These are phyloP conservation scores for Babylonia areolata DNA, from an alignment of 1,140 invertebrate genomes.

Conservation along the genomic window DNA sequence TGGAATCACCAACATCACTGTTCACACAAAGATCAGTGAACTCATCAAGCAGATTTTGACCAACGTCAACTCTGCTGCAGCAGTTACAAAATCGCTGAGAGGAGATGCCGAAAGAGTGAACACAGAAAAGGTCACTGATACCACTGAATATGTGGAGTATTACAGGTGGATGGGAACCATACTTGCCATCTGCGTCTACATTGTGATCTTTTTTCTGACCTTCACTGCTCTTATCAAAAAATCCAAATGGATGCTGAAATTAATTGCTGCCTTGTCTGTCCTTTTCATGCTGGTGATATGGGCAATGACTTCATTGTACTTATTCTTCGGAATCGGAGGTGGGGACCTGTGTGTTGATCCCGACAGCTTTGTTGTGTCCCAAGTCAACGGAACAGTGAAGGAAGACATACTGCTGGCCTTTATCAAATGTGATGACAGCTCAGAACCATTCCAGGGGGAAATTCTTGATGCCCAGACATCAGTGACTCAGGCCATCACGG, in stretches of 20 bases:
- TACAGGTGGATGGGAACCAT: conserved; percentile 52
- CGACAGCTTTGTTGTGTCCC: conserved; percentile 51
- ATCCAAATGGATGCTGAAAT: conserved; percentile 59
- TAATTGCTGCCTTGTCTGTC: conserved; percentile 6
- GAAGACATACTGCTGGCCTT: conserved; percentile 54
- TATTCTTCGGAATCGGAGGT: conserved; percentile 26
- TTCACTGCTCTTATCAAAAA: conserved; percentile 57
- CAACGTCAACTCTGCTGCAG: conserved; percentile 41
- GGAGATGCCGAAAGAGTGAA: conserved; percentile 37
- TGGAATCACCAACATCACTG: conserved; percentile 46
- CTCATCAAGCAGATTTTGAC: conserved; percentile 49
- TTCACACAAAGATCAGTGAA: conserved; percentile 34
- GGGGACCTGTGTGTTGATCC: conserved; percentile 63
- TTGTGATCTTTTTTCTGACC: conserved; percentile 49
- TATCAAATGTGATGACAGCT: conserved; percentile 52
- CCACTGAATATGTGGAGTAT: conserved; percentile 49
- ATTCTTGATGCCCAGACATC: conserved; percentile 33
- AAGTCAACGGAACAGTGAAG: conserved; percentile 37
- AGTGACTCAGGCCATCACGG: conserved; percentile 48
- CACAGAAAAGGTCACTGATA: conserved; percentile 45
- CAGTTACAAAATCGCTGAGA: conserved; percentile 46
- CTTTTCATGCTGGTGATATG: conserved; percentile 49
- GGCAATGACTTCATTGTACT: conserved; percentile 30
- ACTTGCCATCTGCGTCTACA: conserved; percentile 48
- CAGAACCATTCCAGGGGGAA: conserved; percentile 43